Percentiles rank a stretch among this genome's conserved stretches.
Evolutionary conservation across 2,888 invertebrate species (phyloP).

Genomic region (Cerastis rubricosa): DNA sequence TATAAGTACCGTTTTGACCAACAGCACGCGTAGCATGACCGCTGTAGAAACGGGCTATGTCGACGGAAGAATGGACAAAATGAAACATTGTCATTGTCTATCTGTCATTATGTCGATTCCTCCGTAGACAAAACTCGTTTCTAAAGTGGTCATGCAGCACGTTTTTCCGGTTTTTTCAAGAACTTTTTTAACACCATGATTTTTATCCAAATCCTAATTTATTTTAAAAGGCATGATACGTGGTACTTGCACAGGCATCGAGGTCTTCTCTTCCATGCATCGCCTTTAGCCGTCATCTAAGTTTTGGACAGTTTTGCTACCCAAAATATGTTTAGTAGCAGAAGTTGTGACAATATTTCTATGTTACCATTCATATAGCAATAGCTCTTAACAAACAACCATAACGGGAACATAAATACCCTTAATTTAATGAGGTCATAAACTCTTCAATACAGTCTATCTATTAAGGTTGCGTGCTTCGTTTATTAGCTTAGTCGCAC

Average conservation of each 20-base stretch:
- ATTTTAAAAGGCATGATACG: background rate
- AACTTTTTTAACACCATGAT: background rate
- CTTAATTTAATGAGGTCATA: conserved; percentile 61
- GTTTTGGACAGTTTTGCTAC: background rate
- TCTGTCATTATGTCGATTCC: no score
- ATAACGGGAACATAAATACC: conserved; percentile 26
- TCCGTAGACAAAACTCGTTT: no score
- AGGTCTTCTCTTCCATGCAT: background rate
- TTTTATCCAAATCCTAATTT: background rate
- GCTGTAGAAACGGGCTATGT: no score
- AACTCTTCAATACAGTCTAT: conserved; percentile 54
- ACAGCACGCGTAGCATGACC: no score
- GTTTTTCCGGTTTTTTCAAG: background rate
- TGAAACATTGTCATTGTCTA: no score
- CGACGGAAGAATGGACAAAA: no score
- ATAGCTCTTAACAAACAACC: conserved; percentile 8
- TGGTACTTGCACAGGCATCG: background rate
- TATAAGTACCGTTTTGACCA: background rate
- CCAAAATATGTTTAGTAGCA: background rate
- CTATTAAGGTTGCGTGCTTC: conserved; percentile 68
- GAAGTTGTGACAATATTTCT: background rate
- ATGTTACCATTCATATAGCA: background rate
- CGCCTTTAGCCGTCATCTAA: background rate
- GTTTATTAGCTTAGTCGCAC: conserved; percentile 86
- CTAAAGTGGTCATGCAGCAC: no score